Percentiles rank a stretch among this genome's conserved stretches.
Conservation (phyloP, 2,797 vertebrate genomes). For the Fundulus diaphanus region DNA sequence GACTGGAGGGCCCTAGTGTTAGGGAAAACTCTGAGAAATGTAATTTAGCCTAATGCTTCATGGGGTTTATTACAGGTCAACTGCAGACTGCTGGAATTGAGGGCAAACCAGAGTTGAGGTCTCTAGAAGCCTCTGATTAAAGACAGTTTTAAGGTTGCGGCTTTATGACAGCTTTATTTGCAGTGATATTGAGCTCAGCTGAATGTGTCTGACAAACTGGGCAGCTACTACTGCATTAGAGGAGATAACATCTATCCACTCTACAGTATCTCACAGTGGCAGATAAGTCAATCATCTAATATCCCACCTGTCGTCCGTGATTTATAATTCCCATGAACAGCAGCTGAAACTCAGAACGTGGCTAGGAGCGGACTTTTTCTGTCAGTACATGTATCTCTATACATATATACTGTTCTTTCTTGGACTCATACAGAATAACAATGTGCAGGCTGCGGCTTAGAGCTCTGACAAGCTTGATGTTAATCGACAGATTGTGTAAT, state of each 20-base stretch:
- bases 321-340: slow-evolving; percentile 21
- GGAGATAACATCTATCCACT: slow-evolving; percentile 62
- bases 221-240: slow-evolving; percentile 35
- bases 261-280: slow-evolving; percentile 41
- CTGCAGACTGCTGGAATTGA: slow-evolving; percentile 16
- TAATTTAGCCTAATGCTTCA: slow-evolving; percentile 5
- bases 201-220: slow-evolving; percentile 47
- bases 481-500: slow-evolving; percentile 40
- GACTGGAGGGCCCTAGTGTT: neutral
- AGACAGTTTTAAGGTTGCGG: slow-evolving; percentile 26
- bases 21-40: neutral
- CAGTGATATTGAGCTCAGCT: slow-evolving; percentile 44
- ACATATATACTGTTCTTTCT: neutral
- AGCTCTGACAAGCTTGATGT: slow-evolving; percentile 22
- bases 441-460: slow-evolving; percentile 5
- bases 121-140: slow-evolving; percentile 43
- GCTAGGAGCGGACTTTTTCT: slow-evolving; percentile 16
- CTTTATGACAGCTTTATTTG: slow-evolving; percentile 54
- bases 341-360: slow-evolving; percentile 12
- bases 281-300: slow-evolving; percentile 55
- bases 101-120: slow-evolving; percentile 16
- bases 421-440: slow-evolving; percentile 16
- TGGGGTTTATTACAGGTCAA: slow-evolving; percentile 31
- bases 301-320: slow-evolving; percentile 38
- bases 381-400: neutral